A percentile compares a stretch with the other conserved stretches of the same genome.
phyloP scores from a whole-genome alignment of 2,797 vertebrate species.

The Lepidocolaptes lacrymiger region DNA sequence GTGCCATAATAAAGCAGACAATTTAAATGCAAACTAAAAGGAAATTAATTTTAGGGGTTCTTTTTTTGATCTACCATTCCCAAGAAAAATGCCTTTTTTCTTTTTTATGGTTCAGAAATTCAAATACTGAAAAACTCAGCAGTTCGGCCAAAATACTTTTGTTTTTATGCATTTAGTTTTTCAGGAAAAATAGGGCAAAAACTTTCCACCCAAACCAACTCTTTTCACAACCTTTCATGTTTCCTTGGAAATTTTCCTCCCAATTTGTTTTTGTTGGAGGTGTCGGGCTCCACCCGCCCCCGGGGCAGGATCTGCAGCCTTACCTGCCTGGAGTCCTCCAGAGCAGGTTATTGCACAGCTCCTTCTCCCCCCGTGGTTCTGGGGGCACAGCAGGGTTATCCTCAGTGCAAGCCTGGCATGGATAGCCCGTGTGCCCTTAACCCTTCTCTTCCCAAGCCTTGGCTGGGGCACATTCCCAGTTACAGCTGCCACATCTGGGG shows the following conservation, averaged over 20 bases:
- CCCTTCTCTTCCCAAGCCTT: neutral
- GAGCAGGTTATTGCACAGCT: neutral
- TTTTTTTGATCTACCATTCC: constrained; percentile 2
- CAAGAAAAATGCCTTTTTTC: neutral
- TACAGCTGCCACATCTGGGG: fast-evolving
- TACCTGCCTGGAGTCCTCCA: constrained; percentile 21
- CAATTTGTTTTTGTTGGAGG: constrained; percentile 50
- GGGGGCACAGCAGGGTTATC: neutral
- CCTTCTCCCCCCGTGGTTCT: neutral
- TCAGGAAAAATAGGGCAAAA: constrained; percentile 37
- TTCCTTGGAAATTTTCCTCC: constrained; percentile 50
- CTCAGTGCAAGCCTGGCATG: fast-evolving
- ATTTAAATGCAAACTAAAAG: constrained; percentile 31
- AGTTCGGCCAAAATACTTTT: neutral
- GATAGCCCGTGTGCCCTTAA: neutral
- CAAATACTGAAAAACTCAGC: neutral
- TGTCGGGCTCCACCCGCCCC: neutral
- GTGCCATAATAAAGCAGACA: neutral
- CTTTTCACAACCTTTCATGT: constrained; percentile 43
- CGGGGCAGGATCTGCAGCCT: neutral
- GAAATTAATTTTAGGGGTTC: constrained; percentile 11
- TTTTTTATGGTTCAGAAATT: neutral
- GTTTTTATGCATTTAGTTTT: constrained; percentile 32
- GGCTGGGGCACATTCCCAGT: neutral
- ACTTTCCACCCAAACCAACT: constrained; percentile 13